Conservation (phyloP, 2,113 vertebrate genomes). For the Octodon degus region DNA sequence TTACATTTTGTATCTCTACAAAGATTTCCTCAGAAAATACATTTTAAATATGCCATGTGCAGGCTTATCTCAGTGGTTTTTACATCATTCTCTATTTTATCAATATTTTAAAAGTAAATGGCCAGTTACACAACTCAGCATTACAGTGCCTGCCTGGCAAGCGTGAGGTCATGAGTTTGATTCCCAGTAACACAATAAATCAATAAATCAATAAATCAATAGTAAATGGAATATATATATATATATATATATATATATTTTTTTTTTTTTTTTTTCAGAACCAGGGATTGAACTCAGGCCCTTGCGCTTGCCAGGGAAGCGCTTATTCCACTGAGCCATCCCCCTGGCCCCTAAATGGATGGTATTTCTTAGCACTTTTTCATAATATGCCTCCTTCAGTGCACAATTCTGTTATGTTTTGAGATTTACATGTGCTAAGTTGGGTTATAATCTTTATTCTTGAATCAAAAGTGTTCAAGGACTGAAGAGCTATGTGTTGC, state of each 20-base stretch:
- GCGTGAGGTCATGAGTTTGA: too few species aligned
- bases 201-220: too few species aligned
- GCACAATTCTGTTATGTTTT: background rate
- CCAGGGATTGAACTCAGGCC: too few species aligned
- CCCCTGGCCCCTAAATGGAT: background rate
- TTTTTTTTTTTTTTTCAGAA: fast-evolving
- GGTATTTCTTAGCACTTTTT: background rate
- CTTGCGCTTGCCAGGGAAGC: too few species aligned
- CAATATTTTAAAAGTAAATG: background rate
- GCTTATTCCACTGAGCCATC: too few species aligned
- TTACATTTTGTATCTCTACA: background rate
- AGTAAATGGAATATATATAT: too few species aligned
- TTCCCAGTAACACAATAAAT: too few species aligned
- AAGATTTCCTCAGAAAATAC: background rate
- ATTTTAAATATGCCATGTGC: background rate
- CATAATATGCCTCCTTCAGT: background rate
- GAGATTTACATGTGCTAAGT: background rate
- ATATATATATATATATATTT: too few species aligned
- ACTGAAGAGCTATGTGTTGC: background rate
- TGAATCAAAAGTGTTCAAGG: background rate
- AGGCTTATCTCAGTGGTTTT: background rate
- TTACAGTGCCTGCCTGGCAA: too few species aligned
- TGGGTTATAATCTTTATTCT: background rate
- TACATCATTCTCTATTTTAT: background rate
- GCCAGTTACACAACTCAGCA: too few species aligned